Evolutionary conservation across 1,140 invertebrate species (phyloP), one percentile per base, ranked within the genome.

Genomic region (Matsumurasca onukii): DNA sequence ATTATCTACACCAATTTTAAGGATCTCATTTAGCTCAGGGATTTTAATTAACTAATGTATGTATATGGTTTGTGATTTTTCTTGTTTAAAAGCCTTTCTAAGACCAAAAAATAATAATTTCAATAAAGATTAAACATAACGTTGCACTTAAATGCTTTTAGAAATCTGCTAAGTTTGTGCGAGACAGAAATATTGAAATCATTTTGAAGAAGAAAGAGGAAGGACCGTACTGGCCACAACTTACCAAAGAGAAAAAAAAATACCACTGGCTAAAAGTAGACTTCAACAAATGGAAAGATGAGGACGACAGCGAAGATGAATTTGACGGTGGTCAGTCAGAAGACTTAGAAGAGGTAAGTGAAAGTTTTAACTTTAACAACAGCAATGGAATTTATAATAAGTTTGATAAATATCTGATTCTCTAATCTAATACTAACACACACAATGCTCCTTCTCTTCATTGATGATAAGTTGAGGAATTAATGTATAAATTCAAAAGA

Each of bases 271-370:
- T 99, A 65, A 98, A 97, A 82, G 91, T 95, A 72, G 97, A 99
- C 79, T 99, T 98, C 78, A 91, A 94, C 74, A 95, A 96, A 80
- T 98, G 96, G 95, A 91, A 91, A 78, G 96, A 98, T 84, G 96
- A 98, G 80, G 93, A 91, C 76, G 91, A 93, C 67, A 88, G 86
- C 67, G 90, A 90, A 51, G 86, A 86, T 67, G 90, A 89, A 66
- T 79, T 70, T 31, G 72, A 70, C 17, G 74, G 70, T 45, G 78
- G 73, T 12, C 72, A 72, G 52, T 80, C 80, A 65, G 76, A 76
- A 30, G 82, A 87, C 72, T 83, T 88, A 31, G 86, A 86, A 81
- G 83, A 87, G 70, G 86, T 88, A 81, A 78, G 73, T 73, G 66
- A 65, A 69, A 72, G 39, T n/a, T n/a, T n/a, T n/a, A n/a, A n/a